Evolutionary conservation across 1,140 invertebrate genomes (phyloP).

Genomic region (Anastrepha ludens): DNA sequence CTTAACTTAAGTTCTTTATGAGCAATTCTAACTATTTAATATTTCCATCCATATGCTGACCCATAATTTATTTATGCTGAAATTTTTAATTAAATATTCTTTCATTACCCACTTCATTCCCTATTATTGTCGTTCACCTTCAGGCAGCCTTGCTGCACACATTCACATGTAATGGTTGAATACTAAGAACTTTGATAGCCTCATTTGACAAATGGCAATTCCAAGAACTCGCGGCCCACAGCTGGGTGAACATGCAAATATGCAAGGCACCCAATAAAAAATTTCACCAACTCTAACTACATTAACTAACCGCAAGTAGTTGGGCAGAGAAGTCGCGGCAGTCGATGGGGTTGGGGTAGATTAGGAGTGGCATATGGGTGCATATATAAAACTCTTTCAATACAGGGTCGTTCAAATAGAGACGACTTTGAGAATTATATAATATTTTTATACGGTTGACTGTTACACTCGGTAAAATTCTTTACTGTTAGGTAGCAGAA

Average conservation of each 20-base stretch:
- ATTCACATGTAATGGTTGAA: not conserved
- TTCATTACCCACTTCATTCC: not conserved
- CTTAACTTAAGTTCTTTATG: not conserved
- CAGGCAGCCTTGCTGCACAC: conserved; percentile 25
- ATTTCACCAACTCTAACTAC: not conserved
- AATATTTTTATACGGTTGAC: too few species aligned
- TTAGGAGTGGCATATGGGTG: not conserved
- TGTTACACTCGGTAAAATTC: too few species aligned
- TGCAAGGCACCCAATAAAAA: conserved; percentile 15
- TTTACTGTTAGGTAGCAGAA: too few species aligned
- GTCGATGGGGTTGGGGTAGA: not conserved
- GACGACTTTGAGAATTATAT: too few species aligned
- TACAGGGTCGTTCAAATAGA: too few species aligned
- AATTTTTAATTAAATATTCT: conserved; percentile 34
- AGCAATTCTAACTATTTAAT: not conserved
- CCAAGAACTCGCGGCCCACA: conserved; percentile 21
- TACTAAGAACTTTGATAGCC: conserved; percentile 44
- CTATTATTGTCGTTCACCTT: conserved; percentile 19
- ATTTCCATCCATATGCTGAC: conserved; percentile 13
- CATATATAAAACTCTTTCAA: not conserved
- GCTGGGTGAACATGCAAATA: conserved; percentile 42
- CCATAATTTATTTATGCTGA: conserved; percentile 50
- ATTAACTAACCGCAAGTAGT: not conserved
- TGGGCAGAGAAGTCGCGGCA: not conserved
- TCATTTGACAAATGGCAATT: conserved; percentile 30